These are phyloP conservation scores for Drosophila anceps DNA, from an alignment of 2,888 invertebrate species.

Conservation along the genomic window DNA sequence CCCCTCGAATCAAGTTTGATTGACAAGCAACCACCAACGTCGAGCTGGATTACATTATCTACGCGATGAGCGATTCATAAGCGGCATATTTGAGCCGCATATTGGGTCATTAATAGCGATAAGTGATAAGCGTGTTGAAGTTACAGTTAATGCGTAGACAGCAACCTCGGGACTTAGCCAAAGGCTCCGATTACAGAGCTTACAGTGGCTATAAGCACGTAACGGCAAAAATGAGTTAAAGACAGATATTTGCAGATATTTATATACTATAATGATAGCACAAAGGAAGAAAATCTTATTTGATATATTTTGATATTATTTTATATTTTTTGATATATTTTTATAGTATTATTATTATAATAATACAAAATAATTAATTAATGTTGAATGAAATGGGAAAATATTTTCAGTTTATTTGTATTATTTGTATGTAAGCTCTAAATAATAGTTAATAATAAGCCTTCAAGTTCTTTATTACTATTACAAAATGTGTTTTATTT, in stretches of 20 bases:
- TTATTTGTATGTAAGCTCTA: too few species aligned
- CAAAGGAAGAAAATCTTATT: too few species aligned
- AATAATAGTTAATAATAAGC: too few species aligned
- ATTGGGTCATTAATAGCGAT: slow-evolving; percentile 82
- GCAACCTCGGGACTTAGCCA: slow-evolving; percentile 8
- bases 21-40: slow-evolving; percentile 66
- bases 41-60: slow-evolving; percentile 32
- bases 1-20: slow-evolving; percentile 58
- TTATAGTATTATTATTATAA: too few species aligned
- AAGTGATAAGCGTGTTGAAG: slow-evolving; percentile 76
- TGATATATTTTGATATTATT: background rate
- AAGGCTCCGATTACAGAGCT: slow-evolving; percentile 38
- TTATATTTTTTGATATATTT: background rate
- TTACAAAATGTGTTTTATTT: too few species aligned
- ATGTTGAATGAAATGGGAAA: too few species aligned
- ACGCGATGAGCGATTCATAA: slow-evolving; percentile 32
- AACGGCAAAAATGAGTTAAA: background rate
- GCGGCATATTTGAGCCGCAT: slow-evolving; percentile 67
- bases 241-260: background rate
- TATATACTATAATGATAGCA: background rate
- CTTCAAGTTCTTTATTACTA: too few species aligned
- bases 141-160: slow-evolving; percentile 66
- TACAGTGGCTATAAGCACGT: slow-evolving; percentile 41
- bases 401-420: too few species aligned
- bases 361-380: too few species aligned